Evolutionary conservation across 2,113 vertebrate species (phyloP), one percentile per base, ranked within the genome.

Genomic region (Alethe castanea): DNA sequence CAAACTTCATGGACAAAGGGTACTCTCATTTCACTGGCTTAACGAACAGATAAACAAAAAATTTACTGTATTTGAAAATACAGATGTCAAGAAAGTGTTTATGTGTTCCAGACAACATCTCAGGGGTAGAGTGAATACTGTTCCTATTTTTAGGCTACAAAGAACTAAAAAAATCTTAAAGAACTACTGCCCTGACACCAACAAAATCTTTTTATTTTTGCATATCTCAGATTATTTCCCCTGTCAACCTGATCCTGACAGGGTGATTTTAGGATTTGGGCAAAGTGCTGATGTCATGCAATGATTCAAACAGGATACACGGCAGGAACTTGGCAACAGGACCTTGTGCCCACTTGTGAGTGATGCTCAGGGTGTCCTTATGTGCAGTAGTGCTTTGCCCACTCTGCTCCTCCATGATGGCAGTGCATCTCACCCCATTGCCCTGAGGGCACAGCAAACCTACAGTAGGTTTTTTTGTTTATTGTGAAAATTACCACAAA

Each of bases 281-380:
- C 3, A 8, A 33, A 12, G 4, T 29, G 19, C 38, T 78, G 64
- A 17, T 66, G 35, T 9, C 0, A 1, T 44, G 26, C 11, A 28
- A 28, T 47, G 33, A 81, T 67, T 79, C 74, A 64, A 50, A 56
- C 9, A 35, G 0, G 0, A 10, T 9, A 11, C 20, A 54, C 1
- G 1, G 24, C 14, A 52, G 19, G 61, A 90, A 71, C 1, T 24
- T 91, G n/a, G 22, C n/a, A 89, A 19, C 5, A 42, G 42, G 17
- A 56, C 18, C 13, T 54, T 59, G 18, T 59, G 40, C 3, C 9
- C 6, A 38, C 26, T 76, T 56, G 14, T n/a, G 40, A 59, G 44
- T 24, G 33, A 48, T 60, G n/a, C 9, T 64, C 12, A 31, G 29
- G 12, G 1, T 71, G 25, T 47, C 65, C 23, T 57, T 42, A 24